Evolutionary conservation across 2,888 invertebrate genomes (phyloP), one percentile per base, ranked within the genome.

Genomic region (Oxyteleia sp.): DNA sequence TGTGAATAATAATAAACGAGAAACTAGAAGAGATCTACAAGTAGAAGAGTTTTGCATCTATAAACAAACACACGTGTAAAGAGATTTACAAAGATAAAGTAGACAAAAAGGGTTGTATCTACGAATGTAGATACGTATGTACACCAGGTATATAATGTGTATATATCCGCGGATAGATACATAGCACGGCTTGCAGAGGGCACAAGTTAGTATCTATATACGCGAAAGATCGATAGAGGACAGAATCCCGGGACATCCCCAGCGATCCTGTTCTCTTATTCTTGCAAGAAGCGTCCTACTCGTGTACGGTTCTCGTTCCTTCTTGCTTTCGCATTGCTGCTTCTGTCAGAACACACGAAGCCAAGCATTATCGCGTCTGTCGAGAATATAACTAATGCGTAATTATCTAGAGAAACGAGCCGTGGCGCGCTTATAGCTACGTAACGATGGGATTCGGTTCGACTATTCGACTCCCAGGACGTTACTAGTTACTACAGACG

Each of bases 161-260:
- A 55, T 75, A 71, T 79, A 69, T 51, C 68, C 47, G 59, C 61
- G 74, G 85, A 87, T 86, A 84, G 90, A 89, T 90, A 90, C 90
- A 91, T 89, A 89, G 90, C 90, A 87, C 88, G 89, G 89, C 87
- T 89, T 90, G 91, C 86, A 90, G 91, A 91, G 90, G 90, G 91
- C 91, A 91, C 92, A 91, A 91, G 91, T 91, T 92, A 91, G 91
- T 91, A 90, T 91, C 90, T 92, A 91, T 92, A 91, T 91, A 89
- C 89, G 88, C 88, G 84, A 82, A 90, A 92, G 92, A 92, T 92
- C 92, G 92, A 92, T 92, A 92, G 92, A 92, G 92, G 92, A 92
- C 92, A 92, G 92, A 92, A 92, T 92, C 92, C 92, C 92, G 92
- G 92, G 92, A 91, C 92, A 92, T 92, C 92, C 92, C 92, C 91